Evolutionary conservation across 2,888 invertebrate genomes (phyloP).

Genomic region (Epistrophe grossulariae): DNA sequence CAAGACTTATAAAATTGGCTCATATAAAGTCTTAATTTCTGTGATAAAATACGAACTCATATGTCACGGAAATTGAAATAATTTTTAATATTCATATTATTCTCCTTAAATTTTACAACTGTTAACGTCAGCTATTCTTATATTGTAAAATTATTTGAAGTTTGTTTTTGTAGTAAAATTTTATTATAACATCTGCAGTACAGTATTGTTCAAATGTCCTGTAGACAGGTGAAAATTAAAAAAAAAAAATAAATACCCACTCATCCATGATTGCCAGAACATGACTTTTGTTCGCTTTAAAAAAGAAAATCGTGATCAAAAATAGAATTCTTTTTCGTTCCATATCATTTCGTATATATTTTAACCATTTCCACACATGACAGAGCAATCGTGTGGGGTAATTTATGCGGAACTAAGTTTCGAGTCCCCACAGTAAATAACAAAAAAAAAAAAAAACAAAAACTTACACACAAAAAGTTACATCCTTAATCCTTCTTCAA

Average conservation of each 20-base stretch:
- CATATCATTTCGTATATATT: conserved; percentile 65
- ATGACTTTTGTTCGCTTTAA: conserved; percentile 34
- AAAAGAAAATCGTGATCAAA: conserved; percentile 66
- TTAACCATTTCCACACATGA: conserved; percentile 69
- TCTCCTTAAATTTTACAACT: no score
- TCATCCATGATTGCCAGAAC: conserved; percentile 65
- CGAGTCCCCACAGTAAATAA: conserved; percentile 14
- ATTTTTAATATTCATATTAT: no score
- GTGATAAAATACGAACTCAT: no score
- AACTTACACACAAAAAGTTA: not conserved
- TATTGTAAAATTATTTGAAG: no score
- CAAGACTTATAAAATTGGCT: no score
- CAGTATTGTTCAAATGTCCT: not conserved
- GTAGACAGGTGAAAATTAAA: conserved; percentile 37
- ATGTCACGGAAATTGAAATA: no score
- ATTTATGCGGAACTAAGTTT: conserved; percentile 73
- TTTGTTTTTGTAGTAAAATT: no score
- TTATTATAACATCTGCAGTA: not conserved
- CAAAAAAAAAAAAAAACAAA: not conserved
- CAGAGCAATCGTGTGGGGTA: conserved; percentile 75
- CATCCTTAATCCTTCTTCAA: conserved; percentile 62
- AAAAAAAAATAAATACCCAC: conserved; percentile 24
- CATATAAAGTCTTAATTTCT: no score
- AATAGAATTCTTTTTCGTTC: conserved; percentile 52
- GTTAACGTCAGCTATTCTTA: no score